Percentiles rank a stretch among this genome's conserved stretches.
phyloP scores from a whole-genome alignment of 2,888 invertebrate species.

The Eueremaeus valkanovi region DNA sequence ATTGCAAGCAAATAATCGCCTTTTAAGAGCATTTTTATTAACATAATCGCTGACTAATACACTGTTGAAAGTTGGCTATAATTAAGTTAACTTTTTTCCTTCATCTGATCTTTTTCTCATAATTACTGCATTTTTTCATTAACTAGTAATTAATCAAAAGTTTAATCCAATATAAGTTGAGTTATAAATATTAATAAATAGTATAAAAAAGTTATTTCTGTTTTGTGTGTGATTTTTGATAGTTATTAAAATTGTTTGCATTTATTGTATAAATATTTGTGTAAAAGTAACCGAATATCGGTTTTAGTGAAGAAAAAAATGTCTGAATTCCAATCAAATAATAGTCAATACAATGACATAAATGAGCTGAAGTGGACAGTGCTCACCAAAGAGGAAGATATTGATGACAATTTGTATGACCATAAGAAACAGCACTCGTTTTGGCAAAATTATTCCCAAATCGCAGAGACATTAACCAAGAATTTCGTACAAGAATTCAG shows the following conservation, averaged over 20 bases:
- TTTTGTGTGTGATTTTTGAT: not conserved
- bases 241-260: not conserved
- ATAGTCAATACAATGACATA: conserved; percentile 13
- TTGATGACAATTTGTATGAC: not conserved
- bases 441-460: not conserved
- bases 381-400: conserved; percentile 20
- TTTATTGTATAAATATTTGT: not conserved
- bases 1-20: not conserved
- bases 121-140: too few relatives aligned
- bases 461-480: not conserved
- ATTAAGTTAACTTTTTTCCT: not conserved
- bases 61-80: not conserved
- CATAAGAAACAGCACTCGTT: not conserved
- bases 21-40: not conserved
- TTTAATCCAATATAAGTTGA: too few relatives aligned
- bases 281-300: not conserved
- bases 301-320: not conserved
- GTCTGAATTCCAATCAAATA: conserved; percentile 1
- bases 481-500: not conserved
- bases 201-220: too few relatives aligned
- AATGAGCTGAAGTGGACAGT: conserved; percentile 21
- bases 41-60: not conserved
- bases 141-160: too few relatives aligned
- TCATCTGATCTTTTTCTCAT: not conserved
- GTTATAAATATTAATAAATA: too few relatives aligned